Evolutionary conservation across 2,888 invertebrate genomes (phyloP).

Genomic region (Megamerina dolium): DNA sequence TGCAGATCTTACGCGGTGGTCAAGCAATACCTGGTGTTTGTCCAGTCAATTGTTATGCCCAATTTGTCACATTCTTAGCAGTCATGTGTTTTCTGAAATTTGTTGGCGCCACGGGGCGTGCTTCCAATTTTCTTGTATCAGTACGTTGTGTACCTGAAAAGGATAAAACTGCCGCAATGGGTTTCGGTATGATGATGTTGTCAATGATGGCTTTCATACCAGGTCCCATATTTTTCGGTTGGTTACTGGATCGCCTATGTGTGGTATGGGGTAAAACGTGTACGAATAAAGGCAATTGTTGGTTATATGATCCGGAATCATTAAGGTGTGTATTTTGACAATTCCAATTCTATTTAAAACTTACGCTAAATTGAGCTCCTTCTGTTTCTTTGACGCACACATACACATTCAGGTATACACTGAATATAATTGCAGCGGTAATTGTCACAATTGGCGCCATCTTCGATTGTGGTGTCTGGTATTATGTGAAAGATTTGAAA

Average conservation of each 20-base stretch:
- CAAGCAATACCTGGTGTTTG: slow-evolving; percentile 52
- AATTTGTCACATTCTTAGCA: slow-evolving; percentile 51
- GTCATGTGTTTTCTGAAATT: slow-evolving; percentile 55
- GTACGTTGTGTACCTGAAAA: slow-evolving; percentile 61
- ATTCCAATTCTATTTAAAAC: not conserved
- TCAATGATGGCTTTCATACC: slow-evolving; percentile 66
- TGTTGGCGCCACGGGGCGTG: slow-evolving; percentile 53
- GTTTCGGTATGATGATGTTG: slow-evolving; percentile 58
- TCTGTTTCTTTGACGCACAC: not conserved
- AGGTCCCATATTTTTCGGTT: slow-evolving; percentile 67
- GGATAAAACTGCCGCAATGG: slow-evolving; percentile 64
- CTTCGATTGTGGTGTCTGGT: slow-evolving; percentile 60
- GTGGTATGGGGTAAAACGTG: slow-evolving; percentile 71
- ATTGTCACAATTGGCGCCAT: slow-evolving; percentile 58
- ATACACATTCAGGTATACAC: slow-evolving; percentile 49
- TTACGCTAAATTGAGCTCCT: not conserved
- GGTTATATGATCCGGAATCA: slow-evolving; percentile 62
- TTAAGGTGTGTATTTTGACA: slow-evolving; percentile 42
- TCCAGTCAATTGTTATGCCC: slow-evolving; percentile 53
- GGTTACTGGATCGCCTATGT: slow-evolving; percentile 58
- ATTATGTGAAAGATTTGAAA: slow-evolving; percentile 59
- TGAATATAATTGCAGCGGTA: slow-evolving; percentile 58
- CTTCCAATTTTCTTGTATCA: slow-evolving; percentile 55
- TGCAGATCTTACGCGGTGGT: slow-evolving; percentile 29
- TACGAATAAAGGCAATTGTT: slow-evolving; percentile 62